phyloP scores from a whole-genome alignment of 2,797 vertebrate species.

The Tenualosa thibaudeaui region DNA sequence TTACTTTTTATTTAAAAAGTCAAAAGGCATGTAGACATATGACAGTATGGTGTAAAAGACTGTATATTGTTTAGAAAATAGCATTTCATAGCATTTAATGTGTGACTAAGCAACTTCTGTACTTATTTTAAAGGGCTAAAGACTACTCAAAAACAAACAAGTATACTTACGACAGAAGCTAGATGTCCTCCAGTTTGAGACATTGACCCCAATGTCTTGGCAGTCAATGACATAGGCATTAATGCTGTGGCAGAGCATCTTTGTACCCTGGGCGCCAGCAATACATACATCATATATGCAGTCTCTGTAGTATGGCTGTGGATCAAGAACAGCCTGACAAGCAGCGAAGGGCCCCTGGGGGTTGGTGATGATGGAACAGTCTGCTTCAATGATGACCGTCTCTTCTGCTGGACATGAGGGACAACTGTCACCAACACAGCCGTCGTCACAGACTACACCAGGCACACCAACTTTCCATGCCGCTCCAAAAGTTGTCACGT shows the following conservation, averaged over 20 bases:
- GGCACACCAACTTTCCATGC: constrained; percentile 64
- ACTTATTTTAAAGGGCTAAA: not conserved
- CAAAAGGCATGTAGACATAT: not conserved
- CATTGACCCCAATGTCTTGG: not conserved
- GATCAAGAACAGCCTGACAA: constrained; percentile 51
- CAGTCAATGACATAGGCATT: constrained; percentile 54
- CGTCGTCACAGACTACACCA: constrained; percentile 57
- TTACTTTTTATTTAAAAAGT: too few species aligned
- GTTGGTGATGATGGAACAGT: constrained; percentile 55
- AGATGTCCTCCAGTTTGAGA: constrained; percentile 38
- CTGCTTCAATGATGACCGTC: fast-evolving
- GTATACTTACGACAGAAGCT: constrained; percentile 62
- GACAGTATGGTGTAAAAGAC: not conserved
- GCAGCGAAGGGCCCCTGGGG: constrained; percentile 48
- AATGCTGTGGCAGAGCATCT: constrained; percentile 52
- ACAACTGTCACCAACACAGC: not conserved
- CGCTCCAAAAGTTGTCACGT: constrained; percentile 25
- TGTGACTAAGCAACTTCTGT: not conserved
- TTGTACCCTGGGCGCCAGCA: fast-evolving
- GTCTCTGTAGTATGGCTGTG: constrained; percentile 45
- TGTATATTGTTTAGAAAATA: not conserved
- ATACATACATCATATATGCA: constrained; percentile 57
- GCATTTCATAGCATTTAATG: too few species aligned
- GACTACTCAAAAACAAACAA: not conserved
- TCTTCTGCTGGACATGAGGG: fast-evolving